A percentile compares a stretch with the other conserved stretches of the same genome.
Evolutionary conservation across 2,113 vertebrate genomes (phyloP).

Genomic region (Anguilla japonica): DNA sequence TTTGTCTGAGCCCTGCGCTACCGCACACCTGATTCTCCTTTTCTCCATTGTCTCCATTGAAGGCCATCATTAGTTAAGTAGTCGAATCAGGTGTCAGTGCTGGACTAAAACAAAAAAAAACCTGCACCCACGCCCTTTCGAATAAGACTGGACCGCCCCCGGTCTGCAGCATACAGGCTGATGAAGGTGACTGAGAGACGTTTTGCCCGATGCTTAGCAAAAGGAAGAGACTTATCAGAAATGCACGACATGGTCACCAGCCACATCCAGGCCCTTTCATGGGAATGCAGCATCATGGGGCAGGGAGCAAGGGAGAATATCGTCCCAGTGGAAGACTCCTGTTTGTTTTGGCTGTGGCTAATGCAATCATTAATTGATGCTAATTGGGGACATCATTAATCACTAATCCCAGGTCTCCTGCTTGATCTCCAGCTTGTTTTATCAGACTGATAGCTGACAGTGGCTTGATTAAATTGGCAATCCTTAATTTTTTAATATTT

Average conservation of each 20-base stretch:
- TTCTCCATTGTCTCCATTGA: too few species aligned
- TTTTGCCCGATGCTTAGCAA: too few species aligned
- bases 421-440: not conserved
- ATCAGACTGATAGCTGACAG: not conserved
- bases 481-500: too few species aligned
- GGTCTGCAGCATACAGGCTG: not conserved
- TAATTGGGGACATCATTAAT: not conserved
- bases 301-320: not conserved
- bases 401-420: not conserved
- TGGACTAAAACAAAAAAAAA: too few species aligned
- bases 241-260: not conserved
- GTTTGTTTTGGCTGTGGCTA: not conserved
- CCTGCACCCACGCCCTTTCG: too few species aligned
- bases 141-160: too few species aligned
- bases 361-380: not conserved
- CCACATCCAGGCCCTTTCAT: not conserved
- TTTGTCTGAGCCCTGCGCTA: too few species aligned
- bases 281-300: not conserved
- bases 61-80: too few species aligned
- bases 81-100: too few species aligned
- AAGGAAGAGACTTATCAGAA: not conserved
- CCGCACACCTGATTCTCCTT: too few species aligned
- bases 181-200: not conserved
- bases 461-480: not conserved
- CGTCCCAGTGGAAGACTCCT: not conserved